phyloP scores from a whole-genome alignment of 2,797 vertebrate genomes.

The Prunella strophiata region DNA sequence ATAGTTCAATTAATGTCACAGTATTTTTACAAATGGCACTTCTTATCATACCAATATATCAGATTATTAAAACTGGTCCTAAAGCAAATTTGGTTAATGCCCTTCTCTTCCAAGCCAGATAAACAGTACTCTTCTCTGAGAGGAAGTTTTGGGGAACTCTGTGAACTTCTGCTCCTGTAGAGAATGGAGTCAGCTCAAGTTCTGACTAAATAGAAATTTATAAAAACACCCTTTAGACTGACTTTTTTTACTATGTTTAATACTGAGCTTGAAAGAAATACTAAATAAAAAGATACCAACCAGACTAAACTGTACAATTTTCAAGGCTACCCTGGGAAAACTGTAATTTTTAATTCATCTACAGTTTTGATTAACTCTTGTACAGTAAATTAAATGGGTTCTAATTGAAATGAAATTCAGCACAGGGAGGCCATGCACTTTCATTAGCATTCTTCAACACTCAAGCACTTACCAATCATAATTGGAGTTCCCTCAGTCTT shows the following conservation, averaged over 20 bases:
- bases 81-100: not conserved
- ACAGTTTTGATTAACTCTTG: not conserved
- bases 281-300: not conserved
- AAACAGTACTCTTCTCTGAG: not conserved
- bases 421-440: not conserved
- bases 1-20: not conserved
- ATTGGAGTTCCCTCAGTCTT: slow-evolving; percentile 90
- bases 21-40: not conserved
- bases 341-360: not conserved
- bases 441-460: not conserved
- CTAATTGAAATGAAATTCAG: not conserved
- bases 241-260: not conserved
- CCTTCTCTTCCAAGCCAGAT: not conserved
- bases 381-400: not conserved
- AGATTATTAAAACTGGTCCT: not conserved
- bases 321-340: not conserved
- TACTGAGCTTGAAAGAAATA: not conserved
- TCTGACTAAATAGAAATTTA: not conserved
- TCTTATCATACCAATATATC: not conserved
- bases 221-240: not conserved
- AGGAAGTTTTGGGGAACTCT: not conserved
- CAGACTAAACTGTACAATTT: not conserved
- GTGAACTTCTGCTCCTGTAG: not conserved
- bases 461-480: slow-evolving; percentile 89
- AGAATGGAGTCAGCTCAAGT: not conserved